Percentiles rank a stretch among this genome's conserved stretches.
Conservation (phyloP, 2,113 vertebrate species). For the Gallinago paraguaiae region DNA sequence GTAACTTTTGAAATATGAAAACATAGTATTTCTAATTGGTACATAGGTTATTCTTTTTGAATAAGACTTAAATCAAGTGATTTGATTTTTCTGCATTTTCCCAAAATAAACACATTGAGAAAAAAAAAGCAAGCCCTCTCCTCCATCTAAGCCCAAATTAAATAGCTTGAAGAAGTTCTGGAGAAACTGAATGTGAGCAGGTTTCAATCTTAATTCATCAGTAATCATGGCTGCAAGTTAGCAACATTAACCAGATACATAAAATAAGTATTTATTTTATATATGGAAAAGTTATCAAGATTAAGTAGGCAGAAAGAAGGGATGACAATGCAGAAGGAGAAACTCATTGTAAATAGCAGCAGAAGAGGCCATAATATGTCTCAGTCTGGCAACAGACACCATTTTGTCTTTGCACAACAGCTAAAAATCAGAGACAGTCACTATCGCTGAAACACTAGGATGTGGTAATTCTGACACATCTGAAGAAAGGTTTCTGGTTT, state of each 20-base stretch:
- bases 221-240: neutral
- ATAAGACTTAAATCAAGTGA: neutral
- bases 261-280: neutral
- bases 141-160: neutral
- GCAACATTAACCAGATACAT: neutral
- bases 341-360: neutral
- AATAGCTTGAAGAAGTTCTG: neutral
- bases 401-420: neutral
- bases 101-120: neutral
- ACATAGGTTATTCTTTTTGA: neutral
- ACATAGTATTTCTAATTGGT: neutral
- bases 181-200: neutral
- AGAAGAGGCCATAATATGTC: neutral
- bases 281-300: neutral
- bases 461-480: neutral
- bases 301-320: neutral
- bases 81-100: neutral
- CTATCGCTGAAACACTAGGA: neutral
- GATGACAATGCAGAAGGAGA: neutral
- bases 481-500: neutral
- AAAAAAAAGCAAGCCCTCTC: neutral
- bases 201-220: neutral
- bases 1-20: neutral
- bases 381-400: neutral
- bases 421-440: neutral